phyloP scores from a whole-genome alignment of 1,140 invertebrate species.

The Drosophila kikkawai region DNA sequence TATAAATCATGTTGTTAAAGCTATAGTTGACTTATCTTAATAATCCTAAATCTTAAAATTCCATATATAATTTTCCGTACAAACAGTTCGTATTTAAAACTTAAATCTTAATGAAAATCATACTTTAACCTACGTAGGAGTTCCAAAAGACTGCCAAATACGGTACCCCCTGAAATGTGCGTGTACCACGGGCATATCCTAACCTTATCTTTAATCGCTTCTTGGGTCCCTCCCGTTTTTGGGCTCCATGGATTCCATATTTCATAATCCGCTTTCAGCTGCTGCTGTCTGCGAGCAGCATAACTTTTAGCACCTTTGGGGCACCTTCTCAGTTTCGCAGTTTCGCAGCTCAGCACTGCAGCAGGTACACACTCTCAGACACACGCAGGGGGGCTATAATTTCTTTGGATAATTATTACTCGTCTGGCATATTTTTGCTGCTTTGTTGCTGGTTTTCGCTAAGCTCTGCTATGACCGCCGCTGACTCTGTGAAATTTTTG shows the following conservation, averaged over 20 bases:
- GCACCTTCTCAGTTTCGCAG: constrained; percentile 40
- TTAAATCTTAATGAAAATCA: constrained; percentile 21
- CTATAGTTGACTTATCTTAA: not conserved
- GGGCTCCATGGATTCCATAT: constrained; percentile 38
- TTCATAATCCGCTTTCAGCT: constrained; percentile 51
- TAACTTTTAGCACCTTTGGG: constrained; percentile 63
- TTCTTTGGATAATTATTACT: constrained; percentile 73
- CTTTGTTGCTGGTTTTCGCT: constrained; percentile 19
- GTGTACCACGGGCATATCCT: constrained; percentile 4
- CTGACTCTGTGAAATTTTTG: constrained; percentile 67
- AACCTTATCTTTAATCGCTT: constrained; percentile 21
- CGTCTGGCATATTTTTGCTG: constrained; percentile 52
- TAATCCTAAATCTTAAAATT: not conserved
- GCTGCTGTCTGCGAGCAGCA: constrained; percentile 25
- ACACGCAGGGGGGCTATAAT: constrained; percentile 51
- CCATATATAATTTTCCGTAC: not conserved
- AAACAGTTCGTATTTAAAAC: not conserved
- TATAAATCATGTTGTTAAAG: not conserved
- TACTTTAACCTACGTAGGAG: not conserved
- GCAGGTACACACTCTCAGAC: constrained; percentile 19
- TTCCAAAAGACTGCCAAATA: not conserved
- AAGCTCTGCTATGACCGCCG: constrained; percentile 36
- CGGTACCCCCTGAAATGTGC: constrained; percentile 11
- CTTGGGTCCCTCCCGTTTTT: constrained; percentile 6
- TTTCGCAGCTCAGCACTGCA: constrained; percentile 59